These are phyloP conservation scores for Chelmon rostratus DNA, from an alignment of 2,797 vertebrate genomes.

Conservation along the genomic window DNA sequence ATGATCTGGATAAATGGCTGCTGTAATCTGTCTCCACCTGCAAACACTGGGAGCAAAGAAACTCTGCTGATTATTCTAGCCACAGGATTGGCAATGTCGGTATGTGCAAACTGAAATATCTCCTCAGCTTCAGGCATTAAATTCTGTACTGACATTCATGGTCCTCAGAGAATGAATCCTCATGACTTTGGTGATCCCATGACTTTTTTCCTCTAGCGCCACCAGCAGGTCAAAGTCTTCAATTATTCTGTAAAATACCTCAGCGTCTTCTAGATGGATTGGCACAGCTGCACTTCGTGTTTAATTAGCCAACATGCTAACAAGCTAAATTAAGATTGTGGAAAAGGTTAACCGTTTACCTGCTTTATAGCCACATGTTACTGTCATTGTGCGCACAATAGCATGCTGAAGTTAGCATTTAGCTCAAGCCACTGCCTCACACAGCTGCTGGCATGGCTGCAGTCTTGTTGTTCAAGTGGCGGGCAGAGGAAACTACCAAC, in stretches of 20 bases:
- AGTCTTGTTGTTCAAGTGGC: conserved; percentile 11
- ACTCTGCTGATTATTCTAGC: no score
- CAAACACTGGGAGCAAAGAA: not conserved
- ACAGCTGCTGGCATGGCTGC: not conserved
- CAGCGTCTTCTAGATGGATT: not conserved
- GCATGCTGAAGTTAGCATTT: not conserved
- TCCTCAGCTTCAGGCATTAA: not conserved
- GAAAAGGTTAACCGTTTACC: not conserved
- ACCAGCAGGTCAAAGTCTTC: not conserved
- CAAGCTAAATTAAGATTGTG: not conserved
- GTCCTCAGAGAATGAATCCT: not conserved
- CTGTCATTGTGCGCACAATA: not conserved
- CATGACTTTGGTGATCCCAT: not conserved
- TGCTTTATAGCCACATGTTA: not conserved
- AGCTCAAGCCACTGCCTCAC: not conserved
- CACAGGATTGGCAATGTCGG: no score
- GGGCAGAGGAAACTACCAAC: conserved; percentile 3
- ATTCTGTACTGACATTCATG: not conserved
- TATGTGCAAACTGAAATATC: not conserved
- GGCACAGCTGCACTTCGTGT: not conserved
- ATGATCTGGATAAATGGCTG: not conserved
- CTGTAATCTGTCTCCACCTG: conserved; percentile 17
- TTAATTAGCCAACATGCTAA: not conserved
- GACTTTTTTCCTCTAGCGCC: no score
- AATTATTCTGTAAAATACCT: not conserved